Conservation (phyloP, 2,888 invertebrate genomes). For the Pecten maximus region DNA sequence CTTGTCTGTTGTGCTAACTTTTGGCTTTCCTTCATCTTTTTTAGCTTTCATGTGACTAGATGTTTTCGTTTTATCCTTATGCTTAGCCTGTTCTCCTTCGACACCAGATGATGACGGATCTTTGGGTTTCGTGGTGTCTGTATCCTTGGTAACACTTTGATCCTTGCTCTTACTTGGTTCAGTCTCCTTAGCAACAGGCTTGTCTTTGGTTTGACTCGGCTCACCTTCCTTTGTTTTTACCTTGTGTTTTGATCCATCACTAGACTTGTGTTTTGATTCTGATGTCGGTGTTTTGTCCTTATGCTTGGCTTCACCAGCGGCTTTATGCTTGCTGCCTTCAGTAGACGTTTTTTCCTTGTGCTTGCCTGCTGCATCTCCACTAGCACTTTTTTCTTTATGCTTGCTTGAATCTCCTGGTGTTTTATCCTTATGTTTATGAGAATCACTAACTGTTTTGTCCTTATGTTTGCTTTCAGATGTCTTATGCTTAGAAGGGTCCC, state of each 20-base stretch:
- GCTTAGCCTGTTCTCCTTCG: not conserved
- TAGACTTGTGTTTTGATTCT: conserved; percentile 21
- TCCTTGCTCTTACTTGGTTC: conserved; percentile 19
- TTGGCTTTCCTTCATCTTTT: not conserved
- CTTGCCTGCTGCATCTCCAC: conserved; percentile 37
- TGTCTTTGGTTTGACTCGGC: conserved; percentile 33
- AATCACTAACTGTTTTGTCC: conserved; percentile 45
- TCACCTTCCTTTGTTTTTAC: conserved; percentile 37
- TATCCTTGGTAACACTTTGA: not conserved
- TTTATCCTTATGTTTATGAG: conserved; percentile 37
- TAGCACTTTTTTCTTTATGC: conserved; percentile 47
- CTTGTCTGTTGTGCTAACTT: not conserved
- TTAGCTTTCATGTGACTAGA: not conserved
- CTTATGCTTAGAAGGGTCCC: conserved; percentile 16
- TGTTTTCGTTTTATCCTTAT: not conserved
- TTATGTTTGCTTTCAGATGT: conserved; percentile 41
- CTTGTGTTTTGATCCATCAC: conserved; percentile 37
- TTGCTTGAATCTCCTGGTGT: conserved; percentile 34
- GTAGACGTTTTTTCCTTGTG: conserved; percentile 44
- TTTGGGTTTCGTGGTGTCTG: not conserved
- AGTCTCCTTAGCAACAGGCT: not conserved
- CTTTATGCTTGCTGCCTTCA: conserved; percentile 41
- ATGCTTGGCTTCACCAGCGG: conserved; percentile 38
- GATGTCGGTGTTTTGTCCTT: conserved; percentile 43
- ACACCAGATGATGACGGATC: not conserved